phyloP scores from a whole-genome alignment of 2,888 invertebrate species.

The Philopedon plagiatum region DNA sequence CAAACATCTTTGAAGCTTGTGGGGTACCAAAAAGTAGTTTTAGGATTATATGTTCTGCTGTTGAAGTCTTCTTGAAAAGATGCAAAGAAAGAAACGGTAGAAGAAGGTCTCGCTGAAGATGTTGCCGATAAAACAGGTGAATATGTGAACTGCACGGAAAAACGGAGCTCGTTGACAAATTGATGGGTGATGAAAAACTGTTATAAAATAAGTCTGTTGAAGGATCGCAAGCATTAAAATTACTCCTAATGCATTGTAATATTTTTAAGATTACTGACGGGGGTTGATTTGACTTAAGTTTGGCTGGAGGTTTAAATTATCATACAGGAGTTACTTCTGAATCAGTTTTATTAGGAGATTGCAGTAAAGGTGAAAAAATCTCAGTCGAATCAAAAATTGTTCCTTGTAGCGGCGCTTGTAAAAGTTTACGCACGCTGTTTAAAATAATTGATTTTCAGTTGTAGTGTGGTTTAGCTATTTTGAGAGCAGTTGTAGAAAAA shows the following conservation, averaged over 20 bases:
- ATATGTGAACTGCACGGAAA: slow-evolving; percentile 90
- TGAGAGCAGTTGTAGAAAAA: too few species aligned
- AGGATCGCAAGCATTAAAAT: slow-evolving; percentile 86
- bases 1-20: slow-evolving; percentile 97
- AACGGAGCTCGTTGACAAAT: slow-evolving; percentile 80
- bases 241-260: slow-evolving; percentile 89
- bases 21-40: slow-evolving; percentile 94
- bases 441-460: too few species aligned
- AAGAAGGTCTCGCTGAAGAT: slow-evolving; percentile 85
- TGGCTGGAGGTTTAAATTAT: slow-evolving; percentile 98
- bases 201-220: slow-evolving; percentile 77
- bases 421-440: too few species aligned
- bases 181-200: slow-evolving; percentile 78
- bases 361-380: too few species aligned
- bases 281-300: slow-evolving; percentile 92
- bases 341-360: slow-evolving; percentile 84
- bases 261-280: slow-evolving; percentile 84
- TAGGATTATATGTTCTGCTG: slow-evolving; percentile 93
- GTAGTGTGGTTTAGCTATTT: too few species aligned
- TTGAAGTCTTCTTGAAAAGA: slow-evolving; percentile 98
- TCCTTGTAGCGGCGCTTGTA: too few species aligned
- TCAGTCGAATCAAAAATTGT: too few species aligned
- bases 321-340: slow-evolving; percentile 99
- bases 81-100: slow-evolving; percentile 91
- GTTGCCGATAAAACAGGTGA: slow-evolving; percentile 91